These are phyloP conservation scores for Burhinus bistriatus DNA, from an alignment of 2,113 vertebrate species.

Conservation along the genomic window DNA sequence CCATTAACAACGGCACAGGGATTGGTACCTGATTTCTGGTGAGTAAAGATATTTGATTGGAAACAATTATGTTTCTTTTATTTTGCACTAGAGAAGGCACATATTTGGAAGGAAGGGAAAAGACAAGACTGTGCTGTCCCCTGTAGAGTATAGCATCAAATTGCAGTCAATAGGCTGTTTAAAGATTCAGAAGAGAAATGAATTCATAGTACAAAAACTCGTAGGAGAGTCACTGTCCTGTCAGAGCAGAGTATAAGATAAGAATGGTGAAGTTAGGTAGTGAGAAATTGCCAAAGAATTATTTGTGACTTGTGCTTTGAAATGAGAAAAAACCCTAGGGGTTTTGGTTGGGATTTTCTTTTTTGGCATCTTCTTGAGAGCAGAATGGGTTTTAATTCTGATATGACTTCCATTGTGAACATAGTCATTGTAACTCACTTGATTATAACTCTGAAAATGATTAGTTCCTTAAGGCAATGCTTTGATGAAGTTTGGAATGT, in stretches of 20 bases:
- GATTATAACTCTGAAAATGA: background rate
- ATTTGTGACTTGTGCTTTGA: background rate
- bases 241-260: background rate
- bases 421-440: background rate
- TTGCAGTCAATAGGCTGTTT: background rate
- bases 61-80: background rate
- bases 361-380: background rate
- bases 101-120: background rate
- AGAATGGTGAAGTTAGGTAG: background rate
- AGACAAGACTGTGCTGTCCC: conserved; percentile 31
- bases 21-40: background rate
- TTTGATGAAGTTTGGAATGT: conserved; percentile 56
- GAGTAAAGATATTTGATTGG: background rate
- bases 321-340: background rate
- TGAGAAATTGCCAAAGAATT: background rate
- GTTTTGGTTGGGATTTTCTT: background rate
- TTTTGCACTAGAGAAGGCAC: background rate
- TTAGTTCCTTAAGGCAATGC: conserved; percentile 7
- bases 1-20: background rate
- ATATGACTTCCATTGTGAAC: background rate
- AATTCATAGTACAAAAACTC: background rate
- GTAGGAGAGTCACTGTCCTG: background rate
- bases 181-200: background rate
- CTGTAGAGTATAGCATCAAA: background rate
- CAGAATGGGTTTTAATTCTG: conserved; percentile 29